phyloP scores from a whole-genome alignment of 2,113 vertebrate species.

The Rana temporaria region DNA sequence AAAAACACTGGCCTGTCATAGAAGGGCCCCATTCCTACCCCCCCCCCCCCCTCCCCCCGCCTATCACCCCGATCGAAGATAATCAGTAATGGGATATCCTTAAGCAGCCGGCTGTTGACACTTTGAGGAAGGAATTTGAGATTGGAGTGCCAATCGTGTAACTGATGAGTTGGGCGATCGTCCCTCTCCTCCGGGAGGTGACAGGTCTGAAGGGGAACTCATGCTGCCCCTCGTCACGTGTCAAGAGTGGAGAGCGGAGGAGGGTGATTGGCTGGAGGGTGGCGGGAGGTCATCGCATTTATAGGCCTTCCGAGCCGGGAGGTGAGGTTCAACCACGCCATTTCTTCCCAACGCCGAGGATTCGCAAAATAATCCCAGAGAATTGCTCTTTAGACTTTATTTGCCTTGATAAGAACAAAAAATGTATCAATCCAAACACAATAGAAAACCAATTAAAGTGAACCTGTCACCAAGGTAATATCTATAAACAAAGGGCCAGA shows the following conservation, averaged over 20 bases:
- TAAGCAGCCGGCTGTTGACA: neutral
- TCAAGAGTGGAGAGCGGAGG: neutral
- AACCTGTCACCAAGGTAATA: no score
- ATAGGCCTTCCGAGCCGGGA: neutral
- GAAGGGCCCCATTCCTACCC: no score
- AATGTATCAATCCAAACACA: no score
- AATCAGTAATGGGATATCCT: neutral
- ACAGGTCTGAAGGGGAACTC: neutral
- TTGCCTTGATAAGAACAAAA: no score
- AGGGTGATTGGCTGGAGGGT: no score
- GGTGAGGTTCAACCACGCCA: neutral
- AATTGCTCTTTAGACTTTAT: no score
- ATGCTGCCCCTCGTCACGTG: neutral
- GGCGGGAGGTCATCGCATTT: neutral
- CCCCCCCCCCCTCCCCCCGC: no score
- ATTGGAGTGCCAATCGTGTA: neutral
- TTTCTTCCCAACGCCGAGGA: neutral
- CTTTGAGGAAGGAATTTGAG: constrained; percentile 14
- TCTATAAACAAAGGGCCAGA: no score
- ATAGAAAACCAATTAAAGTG: no score
- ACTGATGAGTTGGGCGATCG: neutral
- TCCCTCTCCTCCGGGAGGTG: neutral
- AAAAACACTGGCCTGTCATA: neutral
- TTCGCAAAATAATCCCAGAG: neutral
- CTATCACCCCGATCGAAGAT: neutral